Conservation (phyloP, 1,140 invertebrate species). For the Achatina immaculata region DNA sequence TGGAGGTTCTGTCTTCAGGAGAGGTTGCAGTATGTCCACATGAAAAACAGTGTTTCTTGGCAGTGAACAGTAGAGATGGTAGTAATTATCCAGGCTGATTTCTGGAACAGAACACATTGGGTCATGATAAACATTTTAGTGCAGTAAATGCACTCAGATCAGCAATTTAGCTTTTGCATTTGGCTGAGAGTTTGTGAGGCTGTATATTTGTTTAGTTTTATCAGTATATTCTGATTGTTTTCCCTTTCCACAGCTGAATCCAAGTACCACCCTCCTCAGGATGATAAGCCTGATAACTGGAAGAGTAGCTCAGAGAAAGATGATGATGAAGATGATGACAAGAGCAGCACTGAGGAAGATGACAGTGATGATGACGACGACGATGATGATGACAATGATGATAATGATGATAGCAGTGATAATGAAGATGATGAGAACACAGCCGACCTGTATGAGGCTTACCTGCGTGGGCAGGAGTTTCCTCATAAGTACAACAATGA, state of each 20-base stretch:
- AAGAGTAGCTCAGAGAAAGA: slow-evolving; percentile 23
- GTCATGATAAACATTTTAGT: no score
- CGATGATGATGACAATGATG: background rate
- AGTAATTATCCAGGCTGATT: no score
- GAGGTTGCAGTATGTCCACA: no score
- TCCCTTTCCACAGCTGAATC: slow-evolving; percentile 8
- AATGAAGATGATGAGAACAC: slow-evolving; percentile 13
- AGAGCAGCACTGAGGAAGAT: slow-evolving; percentile 51
- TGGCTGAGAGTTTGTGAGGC: no score
- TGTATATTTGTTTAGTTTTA: background rate
- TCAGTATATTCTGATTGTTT: background rate
- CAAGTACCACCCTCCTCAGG: slow-evolving; percentile 28
- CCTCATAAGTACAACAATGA: slow-evolving; percentile 55
- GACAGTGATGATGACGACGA: slow-evolving; percentile 7
- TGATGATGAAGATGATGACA: slow-evolving; percentile 43
- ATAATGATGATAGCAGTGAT: slow-evolving; percentile 8
- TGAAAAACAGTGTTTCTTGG: no score
- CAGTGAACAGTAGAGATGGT: no score
- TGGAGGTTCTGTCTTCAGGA: no score
- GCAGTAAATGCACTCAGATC: no score
- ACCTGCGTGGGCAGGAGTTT: slow-evolving; percentile 45
- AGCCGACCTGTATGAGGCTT: slow-evolving; percentile 42
- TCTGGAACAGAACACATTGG: no score
- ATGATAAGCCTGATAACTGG: slow-evolving; percentile 33
- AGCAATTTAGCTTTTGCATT: no score